Evolutionary conservation across 1,140 invertebrate species (phyloP), one percentile per base, ranked within the genome.

Genomic region (Steinernema feltiae): DNA sequence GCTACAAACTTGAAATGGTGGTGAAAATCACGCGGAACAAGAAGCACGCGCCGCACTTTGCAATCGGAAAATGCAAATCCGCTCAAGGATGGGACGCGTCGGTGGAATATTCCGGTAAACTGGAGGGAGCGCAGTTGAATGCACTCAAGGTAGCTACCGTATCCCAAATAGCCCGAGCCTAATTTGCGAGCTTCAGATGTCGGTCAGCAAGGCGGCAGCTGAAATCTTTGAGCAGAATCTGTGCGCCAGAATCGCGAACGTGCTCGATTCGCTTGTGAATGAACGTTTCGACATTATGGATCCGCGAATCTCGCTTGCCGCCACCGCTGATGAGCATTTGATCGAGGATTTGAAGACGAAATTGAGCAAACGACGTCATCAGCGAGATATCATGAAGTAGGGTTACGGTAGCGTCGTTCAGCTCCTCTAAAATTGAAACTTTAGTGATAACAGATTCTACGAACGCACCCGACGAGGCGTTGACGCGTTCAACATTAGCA

Each of bases 311-410:
- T 74, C 76, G 7, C 72, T 77, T 15, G 76, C 69, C 32, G 72
- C 73, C 35, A 75, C 76, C 1, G 70, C 73, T n/a, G 70, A 77
- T 35, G 70, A 70, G 30, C 72, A 77, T 31, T 32, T 77, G 30
- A 73, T 77, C 30, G 74, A 71, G 32, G 71, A 48, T 3, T 32
- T 77, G 0, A 35, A 70, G 69, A 17, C 32, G 35, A 35, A 70
- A 70, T 35, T 70, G 63, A 70, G 48, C 70, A 70, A 75, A 75
- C 17, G 30, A 69, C 24, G 63, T 74, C 29, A 48, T 70, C 41
- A 46, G 72, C 69, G 72, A 71, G 53, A 74, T 48, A 48, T 77
- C 18, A 73, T 69, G 76, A 69, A 7, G 31, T 32, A 80, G 30
- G 46, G n/a, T n/a, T n/a, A n/a, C n/a, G n/a, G n/a, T n/a, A n/a